A percentile compares a stretch with the other conserved stretches of the same genome.
Evolutionary conservation across 2,797 vertebrate species (phyloP).

Genomic region (Rhinatrema bivittatum): DNA sequence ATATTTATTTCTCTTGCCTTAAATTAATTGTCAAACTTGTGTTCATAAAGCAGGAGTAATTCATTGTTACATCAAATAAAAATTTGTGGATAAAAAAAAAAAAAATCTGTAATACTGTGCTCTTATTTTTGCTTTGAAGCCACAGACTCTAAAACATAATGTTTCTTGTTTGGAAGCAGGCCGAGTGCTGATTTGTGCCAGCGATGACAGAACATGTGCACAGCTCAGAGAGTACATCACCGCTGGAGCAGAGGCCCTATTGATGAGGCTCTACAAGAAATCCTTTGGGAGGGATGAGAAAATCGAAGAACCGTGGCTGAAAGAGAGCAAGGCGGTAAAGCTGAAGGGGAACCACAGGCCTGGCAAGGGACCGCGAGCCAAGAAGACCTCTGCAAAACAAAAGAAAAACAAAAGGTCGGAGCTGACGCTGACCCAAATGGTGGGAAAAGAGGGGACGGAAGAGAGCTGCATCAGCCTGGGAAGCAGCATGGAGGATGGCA

Average conservation of each 20-base stretch:
- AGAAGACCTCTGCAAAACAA: conserved; percentile 38
- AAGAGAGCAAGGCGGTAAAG: conserved; percentile 34
- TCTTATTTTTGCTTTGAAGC: too few species aligned
- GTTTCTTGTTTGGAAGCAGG: too few species aligned
- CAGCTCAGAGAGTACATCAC: conserved; percentile 82
- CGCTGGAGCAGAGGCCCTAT: conserved; percentile 65
- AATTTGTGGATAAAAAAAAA: too few species aligned
- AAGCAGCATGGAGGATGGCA: conserved; percentile 24
- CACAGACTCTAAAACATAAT: too few species aligned
- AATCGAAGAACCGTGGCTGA: conserved; percentile 38
- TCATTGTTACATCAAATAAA: too few species aligned
- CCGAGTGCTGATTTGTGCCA: conserved; percentile 86
- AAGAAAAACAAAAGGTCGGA: conserved; percentile 48
- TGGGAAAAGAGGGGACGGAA: conserved; percentile 39
- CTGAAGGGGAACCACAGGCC: conserved; percentile 37
- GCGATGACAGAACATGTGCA: conserved; percentile 85
- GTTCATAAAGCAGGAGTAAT: too few species aligned
- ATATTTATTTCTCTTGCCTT: too few species aligned
- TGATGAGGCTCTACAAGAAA: conserved; percentile 74
- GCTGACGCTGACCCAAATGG: conserved; percentile 77
- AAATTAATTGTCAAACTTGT: too few species aligned
- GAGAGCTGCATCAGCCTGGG: conserved; percentile 39
- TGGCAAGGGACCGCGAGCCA: conserved; percentile 27
- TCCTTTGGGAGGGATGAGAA: conserved; percentile 70
- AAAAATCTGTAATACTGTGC: too few species aligned